These are phyloP conservation scores for Heteronetta atricapilla DNA, from an alignment of 2,113 vertebrate genomes.

Conservation along the genomic window DNA sequence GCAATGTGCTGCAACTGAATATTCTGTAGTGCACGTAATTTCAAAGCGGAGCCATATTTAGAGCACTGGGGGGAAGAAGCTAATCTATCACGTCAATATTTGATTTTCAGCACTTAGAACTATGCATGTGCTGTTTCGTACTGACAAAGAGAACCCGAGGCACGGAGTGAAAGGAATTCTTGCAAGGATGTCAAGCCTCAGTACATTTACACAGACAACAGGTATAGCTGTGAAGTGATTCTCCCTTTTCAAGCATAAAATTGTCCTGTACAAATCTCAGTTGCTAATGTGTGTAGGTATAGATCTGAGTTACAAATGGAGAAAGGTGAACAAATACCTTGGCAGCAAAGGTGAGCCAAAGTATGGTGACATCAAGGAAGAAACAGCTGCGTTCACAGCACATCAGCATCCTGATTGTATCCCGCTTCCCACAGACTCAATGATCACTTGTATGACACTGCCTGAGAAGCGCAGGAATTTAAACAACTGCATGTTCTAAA, in stretches of 20 bases:
- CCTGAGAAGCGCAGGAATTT: background rate
- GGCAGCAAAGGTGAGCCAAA: slow-evolving; percentile 39
- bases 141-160: slow-evolving; percentile 34
- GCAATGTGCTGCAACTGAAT: slow-evolving; percentile 50
- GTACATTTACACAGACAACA: slow-evolving; percentile 43
- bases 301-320: slow-evolving; percentile 39
- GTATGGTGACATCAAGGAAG: accelerated
- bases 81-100: slow-evolving; percentile 43
- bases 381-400: background rate
- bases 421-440: slow-evolving; percentile 1
- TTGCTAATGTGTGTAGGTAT: background rate
- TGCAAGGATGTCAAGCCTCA: background rate
- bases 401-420: background rate
- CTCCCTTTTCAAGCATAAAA: slow-evolving; percentile 55
- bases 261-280: slow-evolving; percentile 51
- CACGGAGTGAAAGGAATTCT: slow-evolving; percentile 30
- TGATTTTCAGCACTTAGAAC: slow-evolving; percentile 53
- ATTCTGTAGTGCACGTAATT: slow-evolving; percentile 57
- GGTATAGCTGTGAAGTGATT: slow-evolving; percentile 50
- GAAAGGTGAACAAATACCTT: background rate
- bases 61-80: background rate
- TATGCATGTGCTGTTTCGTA: background rate
- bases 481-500: background rate
- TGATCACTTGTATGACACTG: background rate
- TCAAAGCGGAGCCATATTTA: slow-evolving; percentile 65